Evolutionary conservation across 2,888 invertebrate species (phyloP).

Genomic region (Latheticus oryzae): DNA sequence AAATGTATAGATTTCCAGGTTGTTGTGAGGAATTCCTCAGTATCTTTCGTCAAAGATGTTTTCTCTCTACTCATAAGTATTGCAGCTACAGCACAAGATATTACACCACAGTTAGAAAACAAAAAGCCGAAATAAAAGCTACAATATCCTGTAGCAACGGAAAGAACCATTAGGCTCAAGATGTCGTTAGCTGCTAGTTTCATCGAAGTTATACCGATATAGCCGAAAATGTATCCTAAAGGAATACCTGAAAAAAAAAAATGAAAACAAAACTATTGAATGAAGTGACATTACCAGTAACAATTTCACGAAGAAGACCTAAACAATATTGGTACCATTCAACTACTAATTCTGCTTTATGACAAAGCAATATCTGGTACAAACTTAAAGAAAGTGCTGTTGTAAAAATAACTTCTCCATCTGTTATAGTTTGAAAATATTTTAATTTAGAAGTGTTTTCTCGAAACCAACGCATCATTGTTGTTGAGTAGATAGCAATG

Average conservation of each 20-base stretch:
- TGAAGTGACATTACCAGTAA: neutral
- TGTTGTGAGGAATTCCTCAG: too few relatives aligned
- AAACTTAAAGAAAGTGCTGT: neutral
- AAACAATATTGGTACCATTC: slow-evolving; percentile 10
- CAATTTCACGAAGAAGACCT: neutral
- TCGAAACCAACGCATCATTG: neutral
- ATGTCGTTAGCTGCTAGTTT: neutral
- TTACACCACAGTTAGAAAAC: too few relatives aligned
- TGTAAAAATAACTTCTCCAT: slow-evolving; percentile 1
- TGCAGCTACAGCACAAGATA: too few relatives aligned
- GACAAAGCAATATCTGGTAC: neutral
- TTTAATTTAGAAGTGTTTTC: neutral
- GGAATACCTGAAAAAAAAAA: slow-evolving; percentile 1
- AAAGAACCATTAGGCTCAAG: slow-evolving; percentile 3
- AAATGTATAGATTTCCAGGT: too few relatives aligned
- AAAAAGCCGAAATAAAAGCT: slow-evolving; percentile 5
- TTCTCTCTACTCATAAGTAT: neutral
- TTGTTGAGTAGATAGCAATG: neutral
- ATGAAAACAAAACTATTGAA: neutral
- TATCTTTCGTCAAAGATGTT: neutral
- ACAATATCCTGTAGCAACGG: neutral
- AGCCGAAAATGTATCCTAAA: slow-evolving; percentile 9
- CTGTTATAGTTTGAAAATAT: neutral
- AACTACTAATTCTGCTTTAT: neutral
- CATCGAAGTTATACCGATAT: neutral